Evolutionary conservation across 2,797 vertebrate species (phyloP).

Genomic region (Chelonia mydas): DNA sequence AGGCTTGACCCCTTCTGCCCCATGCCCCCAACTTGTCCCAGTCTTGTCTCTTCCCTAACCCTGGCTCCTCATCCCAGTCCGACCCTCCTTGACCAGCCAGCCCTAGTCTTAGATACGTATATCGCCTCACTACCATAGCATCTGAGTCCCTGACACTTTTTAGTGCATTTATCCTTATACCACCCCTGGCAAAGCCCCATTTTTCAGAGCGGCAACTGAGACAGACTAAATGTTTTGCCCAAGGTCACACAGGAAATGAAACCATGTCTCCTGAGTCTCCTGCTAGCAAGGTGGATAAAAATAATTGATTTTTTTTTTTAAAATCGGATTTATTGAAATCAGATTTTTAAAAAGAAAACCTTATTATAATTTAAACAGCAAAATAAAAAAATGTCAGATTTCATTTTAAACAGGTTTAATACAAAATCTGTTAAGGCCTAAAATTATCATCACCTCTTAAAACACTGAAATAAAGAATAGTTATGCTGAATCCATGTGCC

Average conservation of each 20-base stretch:
- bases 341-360: too few species aligned
- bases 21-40: neutral
- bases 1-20: neutral
- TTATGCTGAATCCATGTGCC: too few species aligned
- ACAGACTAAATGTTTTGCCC: neutral
- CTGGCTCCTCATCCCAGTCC: neutral
- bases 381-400: too few species aligned
- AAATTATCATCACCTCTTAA: too few species aligned
- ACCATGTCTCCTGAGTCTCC: neutral
- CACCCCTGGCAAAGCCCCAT: neutral
- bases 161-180: neutral
- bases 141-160: neutral
- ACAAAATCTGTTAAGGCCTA: too few species aligned
- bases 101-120: neutral
- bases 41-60: neutral
- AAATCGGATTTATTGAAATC: too few species aligned
- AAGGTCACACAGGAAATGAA: neutral
- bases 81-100: neutral
- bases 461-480: too few species aligned
- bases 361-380: too few species aligned
- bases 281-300: neutral
- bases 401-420: too few species aligned
- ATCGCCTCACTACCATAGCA: neutral
- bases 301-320: neutral
- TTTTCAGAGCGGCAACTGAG: neutral